A percentile compares a stretch with the other conserved stretches of the same genome.
phyloP scores from a whole-genome alignment of 2,888 invertebrate genomes.

The Theodoxus fluviatilis region DNA sequence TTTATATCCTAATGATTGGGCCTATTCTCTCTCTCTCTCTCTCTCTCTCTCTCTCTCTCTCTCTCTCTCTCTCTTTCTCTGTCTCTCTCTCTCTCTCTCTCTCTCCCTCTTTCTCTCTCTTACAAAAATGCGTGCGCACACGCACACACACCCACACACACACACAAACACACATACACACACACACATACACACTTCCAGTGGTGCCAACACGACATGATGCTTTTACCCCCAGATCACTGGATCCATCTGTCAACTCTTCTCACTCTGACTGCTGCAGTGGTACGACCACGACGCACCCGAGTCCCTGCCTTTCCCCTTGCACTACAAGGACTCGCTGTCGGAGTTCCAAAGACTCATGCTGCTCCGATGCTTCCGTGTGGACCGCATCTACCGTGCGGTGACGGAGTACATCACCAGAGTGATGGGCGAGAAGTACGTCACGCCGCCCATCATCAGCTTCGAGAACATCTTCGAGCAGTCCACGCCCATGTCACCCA shows the following conservation, averaged over 20 bases:
- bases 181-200: slow-evolving; percentile 57
- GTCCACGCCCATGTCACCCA: slow-evolving; percentile 74
- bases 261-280: no score
- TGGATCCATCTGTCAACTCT: no score
- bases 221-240: no score
- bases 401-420: slow-evolving; percentile 82
- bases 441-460: slow-evolving; percentile 86
- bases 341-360: slow-evolving; percentile 76
- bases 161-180: slow-evolving; percentile 14
- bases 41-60: neutral
- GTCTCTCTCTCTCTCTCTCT: neutral
- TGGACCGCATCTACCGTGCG: slow-evolving; percentile 87
- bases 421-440: slow-evolving; percentile 86
- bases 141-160: neutral
- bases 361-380: slow-evolving; percentile 86
- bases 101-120: neutral
- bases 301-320: slow-evolving; percentile 77
- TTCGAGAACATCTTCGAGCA: slow-evolving; percentile 85
- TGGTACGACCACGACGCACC: slow-evolving; percentile 88
- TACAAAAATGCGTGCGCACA: neutral
- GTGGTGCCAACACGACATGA: slow-evolving; percentile 89
- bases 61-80: neutral
- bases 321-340: slow-evolving; percentile 74
- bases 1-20: no score
- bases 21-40: neutral